A percentile compares a stretch with the other conserved stretches of the same genome.
These are phyloP conservation scores for Trichomycterus rosablanca DNA, from an alignment of 2,113 vertebrate genomes.

Conservation along the genomic window DNA sequence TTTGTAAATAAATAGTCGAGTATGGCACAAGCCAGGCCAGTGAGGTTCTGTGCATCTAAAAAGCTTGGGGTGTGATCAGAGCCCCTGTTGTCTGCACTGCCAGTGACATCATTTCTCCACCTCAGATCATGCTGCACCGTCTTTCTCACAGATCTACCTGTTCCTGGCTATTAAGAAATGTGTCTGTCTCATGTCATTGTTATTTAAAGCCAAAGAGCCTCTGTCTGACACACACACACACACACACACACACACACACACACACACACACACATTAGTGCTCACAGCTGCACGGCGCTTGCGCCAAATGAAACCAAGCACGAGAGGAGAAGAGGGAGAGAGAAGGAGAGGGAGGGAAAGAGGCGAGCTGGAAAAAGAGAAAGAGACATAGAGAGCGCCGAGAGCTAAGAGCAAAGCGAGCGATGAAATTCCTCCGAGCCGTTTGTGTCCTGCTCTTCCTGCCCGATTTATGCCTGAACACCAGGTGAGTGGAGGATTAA, in stretches of 20 bases:
- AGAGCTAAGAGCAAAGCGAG: slow-evolving; percentile 60
- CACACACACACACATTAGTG: slow-evolving; percentile 31
- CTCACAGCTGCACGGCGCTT: slow-evolving; percentile 53
- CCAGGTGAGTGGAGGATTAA: slow-evolving; percentile 60
- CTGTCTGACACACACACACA: slow-evolving; percentile 47
- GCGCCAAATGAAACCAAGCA: slow-evolving; percentile 51
- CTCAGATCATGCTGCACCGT: slow-evolving; percentile 53
- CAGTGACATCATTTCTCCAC: slow-evolving; percentile 66
- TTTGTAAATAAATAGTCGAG: not conserved
- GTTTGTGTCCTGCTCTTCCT: slow-evolving; percentile 70
- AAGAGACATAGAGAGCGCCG: slow-evolving; percentile 41
- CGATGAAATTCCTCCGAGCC: slow-evolving; percentile 74
- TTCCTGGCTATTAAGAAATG: slow-evolving; percentile 61
- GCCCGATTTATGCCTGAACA: slow-evolving; percentile 70
- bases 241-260: slow-evolving; percentile 3
- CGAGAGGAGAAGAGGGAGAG: slow-evolving; percentile 40
- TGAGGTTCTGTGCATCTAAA: not conserved
- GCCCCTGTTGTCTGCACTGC: slow-evolving; percentile 54
- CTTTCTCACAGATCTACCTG: slow-evolving; percentile 55
- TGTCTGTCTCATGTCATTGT: slow-evolving; percentile 57
- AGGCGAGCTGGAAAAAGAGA: slow-evolving; percentile 52
- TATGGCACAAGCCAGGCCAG: not conserved
- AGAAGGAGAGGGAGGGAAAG: slow-evolving; percentile 47
- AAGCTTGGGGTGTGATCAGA: not conserved
- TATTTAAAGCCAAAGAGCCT: slow-evolving; percentile 69